Evolutionary conservation across 2,888 invertebrate genomes (phyloP), one percentile per base, ranked within the genome.

Genomic region (Prosopocoilus inquinatus): DNA sequence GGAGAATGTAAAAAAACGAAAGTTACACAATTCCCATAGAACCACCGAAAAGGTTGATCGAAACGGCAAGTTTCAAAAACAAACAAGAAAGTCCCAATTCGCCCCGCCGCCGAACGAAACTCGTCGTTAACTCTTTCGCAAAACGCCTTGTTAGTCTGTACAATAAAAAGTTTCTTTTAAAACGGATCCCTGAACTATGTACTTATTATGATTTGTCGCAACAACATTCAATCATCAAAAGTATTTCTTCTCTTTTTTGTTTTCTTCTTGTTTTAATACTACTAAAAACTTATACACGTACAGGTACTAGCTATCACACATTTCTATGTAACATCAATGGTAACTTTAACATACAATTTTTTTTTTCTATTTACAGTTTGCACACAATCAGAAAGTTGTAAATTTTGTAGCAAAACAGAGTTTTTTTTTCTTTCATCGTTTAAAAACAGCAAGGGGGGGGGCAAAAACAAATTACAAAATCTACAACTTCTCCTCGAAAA

Each of bases 221-320:
- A 28, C 20, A 28, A 28, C 20, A 28, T 28, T 28, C 20, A 28
- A 5, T 28, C 20, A 28, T 28, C 20, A 28, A 28, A 3, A 3
- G 20, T 28, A 28, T 28, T 28, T 28, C 20, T 28, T 28, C 20
- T 28, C 7, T 28, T 9, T 48, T 48, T 36, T 48, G 34, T 49
- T n/a, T n/a, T 49, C 3, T 38, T 20, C 20, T 9, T 41, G 13
- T 39, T 50, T 50, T 57, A 57, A 57, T 45, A 53, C 47, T 51
- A 46, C 35, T 44, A 48, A 50, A 47, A 53, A 16, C 13, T 47
- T 39, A 13, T 41, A 46, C 47, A 64, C 58, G 60, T 62, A 69
- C 70, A 70, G 70, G 70, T 71, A 71, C 70, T 63, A 66, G 60
- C 70, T 69, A 70, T 70, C 70, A 71, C 69, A 67, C 68, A 60